Conservation (phyloP, 2,797 vertebrate species). For the Poecilia gillii region DNA sequence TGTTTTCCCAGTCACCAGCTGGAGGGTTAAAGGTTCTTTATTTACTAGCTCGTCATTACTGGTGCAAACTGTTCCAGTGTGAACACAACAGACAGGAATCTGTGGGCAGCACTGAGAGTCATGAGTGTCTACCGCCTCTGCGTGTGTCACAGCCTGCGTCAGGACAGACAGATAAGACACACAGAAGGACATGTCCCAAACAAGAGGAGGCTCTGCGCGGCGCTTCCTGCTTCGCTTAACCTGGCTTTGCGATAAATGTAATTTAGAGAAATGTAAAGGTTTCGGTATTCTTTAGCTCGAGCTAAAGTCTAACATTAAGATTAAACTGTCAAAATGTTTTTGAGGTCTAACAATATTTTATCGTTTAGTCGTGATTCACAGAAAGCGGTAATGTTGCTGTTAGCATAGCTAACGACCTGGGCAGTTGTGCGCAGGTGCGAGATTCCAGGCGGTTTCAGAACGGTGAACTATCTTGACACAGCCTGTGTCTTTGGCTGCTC, state of each 20-base stretch:
- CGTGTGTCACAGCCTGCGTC: constrained; percentile 81
- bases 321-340: not conserved
- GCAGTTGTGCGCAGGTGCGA: constrained; percentile 7
- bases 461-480: constrained; percentile 58
- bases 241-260: not conserved
- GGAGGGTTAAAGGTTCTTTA: constrained; percentile 38
- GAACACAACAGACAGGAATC: constrained; percentile 50
- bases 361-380: not conserved
- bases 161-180: constrained; percentile 48
- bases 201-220: not conserved
- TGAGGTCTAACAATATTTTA: not conserved
- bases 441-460: fast-evolving
- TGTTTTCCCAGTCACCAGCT: constrained; percentile 17
- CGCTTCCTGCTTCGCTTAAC: constrained; percentile 5
- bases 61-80: constrained; percentile 19
- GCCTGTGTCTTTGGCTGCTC: constrained; percentile 37
- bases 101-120: constrained; percentile 48
- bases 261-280: not conserved
- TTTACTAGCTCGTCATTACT: constrained; percentile 13
- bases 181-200: constrained; percentile 5
- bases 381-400: not conserved
- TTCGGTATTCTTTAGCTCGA: not conserved
- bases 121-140: constrained; percentile 44
- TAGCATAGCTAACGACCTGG: not conserved
- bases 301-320: not conserved